Conservation (phyloP, 2,113 vertebrate species). For the Pelusios castaneus region DNA sequence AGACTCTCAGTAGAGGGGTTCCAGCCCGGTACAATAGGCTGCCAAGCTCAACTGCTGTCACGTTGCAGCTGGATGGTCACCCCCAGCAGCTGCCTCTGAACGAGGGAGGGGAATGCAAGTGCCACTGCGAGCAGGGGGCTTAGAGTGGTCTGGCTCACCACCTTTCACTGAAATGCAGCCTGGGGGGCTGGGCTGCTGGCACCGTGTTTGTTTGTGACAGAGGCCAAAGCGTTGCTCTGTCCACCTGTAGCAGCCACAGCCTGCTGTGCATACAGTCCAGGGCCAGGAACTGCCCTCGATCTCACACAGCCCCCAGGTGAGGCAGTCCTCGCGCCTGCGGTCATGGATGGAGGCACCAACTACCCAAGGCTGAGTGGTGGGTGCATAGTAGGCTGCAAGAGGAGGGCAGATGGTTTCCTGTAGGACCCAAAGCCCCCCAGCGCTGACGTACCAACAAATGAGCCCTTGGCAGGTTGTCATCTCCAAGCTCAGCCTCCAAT, state of each 20-base stretch:
- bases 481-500: no score
- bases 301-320: neutral
- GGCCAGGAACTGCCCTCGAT: neutral
- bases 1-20: neutral
- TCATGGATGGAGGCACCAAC: no score
- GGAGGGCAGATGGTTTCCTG: neutral
- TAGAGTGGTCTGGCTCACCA: neutral
- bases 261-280: neutral
- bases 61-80: neutral
- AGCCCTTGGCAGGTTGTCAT: neutral
- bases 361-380: neutral
- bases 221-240: neutral
- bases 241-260: neutral
- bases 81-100: neutral
- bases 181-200: neutral
- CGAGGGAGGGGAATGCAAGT: neutral
- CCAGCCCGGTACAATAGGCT: neutral
- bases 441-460: neutral
- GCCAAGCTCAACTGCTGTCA: neutral
- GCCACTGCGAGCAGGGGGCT: neutral
- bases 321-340: neutral
- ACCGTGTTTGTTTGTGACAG: neutral
- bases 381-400: neutral
- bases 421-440: neutral
- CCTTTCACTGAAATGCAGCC: neutral